phyloP scores from a whole-genome alignment of 2,888 invertebrate species.

The Asteroscopus sphinx region DNA sequence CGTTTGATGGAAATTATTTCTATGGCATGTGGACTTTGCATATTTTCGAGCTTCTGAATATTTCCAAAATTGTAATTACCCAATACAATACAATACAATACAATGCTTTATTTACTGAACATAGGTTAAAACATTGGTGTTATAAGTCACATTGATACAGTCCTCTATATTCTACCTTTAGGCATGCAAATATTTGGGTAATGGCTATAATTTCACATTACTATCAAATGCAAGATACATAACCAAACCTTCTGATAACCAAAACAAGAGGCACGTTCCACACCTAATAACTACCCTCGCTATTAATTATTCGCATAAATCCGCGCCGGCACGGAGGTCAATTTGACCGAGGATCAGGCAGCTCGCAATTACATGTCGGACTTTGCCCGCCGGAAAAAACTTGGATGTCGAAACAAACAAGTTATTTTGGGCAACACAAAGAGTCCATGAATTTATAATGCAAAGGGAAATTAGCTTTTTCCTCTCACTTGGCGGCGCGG shows the following conservation, averaged over 20 bases:
- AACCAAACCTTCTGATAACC: background rate
- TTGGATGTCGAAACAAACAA: conserved; percentile 82
- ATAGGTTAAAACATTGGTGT: no score
- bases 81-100: no score
- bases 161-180: no score
- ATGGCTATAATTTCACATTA: no score
- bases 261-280: conserved; percentile 16
- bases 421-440: conserved; percentile 83
- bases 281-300: conserved; percentile 27
- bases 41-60: no score
- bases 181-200: no score
- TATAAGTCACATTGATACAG: no score
- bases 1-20: no score
- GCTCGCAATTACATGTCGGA: conserved; percentile 73
- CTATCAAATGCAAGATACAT: no score
- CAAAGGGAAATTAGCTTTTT: conserved; percentile 84
- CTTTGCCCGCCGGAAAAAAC: conserved; percentile 69
- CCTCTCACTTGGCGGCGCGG: conserved; percentile 63
- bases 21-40: no score
- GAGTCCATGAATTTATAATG: conserved; percentile 87
- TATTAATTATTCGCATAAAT: conserved; percentile 59
- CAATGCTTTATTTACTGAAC: no score
- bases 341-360: conserved; percentile 59
- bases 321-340: conserved; percentile 39
- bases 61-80: no score